Base-by-base conservation (phyloP, 2,113 vertebrate genomes). In the Myanophis thanlyinensis region DNA sequence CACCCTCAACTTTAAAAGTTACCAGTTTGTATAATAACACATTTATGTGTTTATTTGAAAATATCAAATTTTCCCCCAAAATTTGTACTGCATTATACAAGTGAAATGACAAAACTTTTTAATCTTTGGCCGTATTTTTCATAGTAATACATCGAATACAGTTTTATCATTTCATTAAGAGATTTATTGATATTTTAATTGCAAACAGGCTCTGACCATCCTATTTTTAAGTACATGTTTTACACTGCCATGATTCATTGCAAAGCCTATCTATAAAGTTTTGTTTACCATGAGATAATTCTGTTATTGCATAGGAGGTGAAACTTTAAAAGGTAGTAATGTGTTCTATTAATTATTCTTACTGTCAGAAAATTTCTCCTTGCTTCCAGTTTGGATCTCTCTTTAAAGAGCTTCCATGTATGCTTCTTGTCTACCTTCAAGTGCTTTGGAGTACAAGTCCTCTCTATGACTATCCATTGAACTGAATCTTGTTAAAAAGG, bases 191-290 rank as follows among this genome's bases (percentile, higher is more conserved):
- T 47, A 56, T 20, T 44, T 51, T 73, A 47, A 48, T 10, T 88
- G 12, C 46, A 67, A 48, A 93, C 91, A 95, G 89, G 85, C 93
- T 94, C 92, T 84, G 90, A 85, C 91, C 87, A 49, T 88, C 92
- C 94, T 96, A 90, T 95, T 97, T 96, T 95, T 93, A 93, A 93
- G 93, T 90, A 80, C 80, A 90, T 85, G 54, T 13, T 56, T 93
- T 94, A 94, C 96, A 96, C 62, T 89, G 94, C 95, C 94, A 85
- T 96, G 96, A 96, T 94, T 97, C 95, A 96, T 95, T 96, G 62
- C 92, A 93, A 95, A 95, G 90, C 91, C 93, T 95, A 91, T 92
- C 91, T 85, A 84, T 67, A 85, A 95, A 47, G 92, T n/a, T 10
- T 6, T 95, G 84, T 94, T 95, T 95, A 91, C 95, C 91, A 89